Conservation (phyloP, 64 coral and sea anemone genomes). For the Exaiptasia diaphana region DNA sequence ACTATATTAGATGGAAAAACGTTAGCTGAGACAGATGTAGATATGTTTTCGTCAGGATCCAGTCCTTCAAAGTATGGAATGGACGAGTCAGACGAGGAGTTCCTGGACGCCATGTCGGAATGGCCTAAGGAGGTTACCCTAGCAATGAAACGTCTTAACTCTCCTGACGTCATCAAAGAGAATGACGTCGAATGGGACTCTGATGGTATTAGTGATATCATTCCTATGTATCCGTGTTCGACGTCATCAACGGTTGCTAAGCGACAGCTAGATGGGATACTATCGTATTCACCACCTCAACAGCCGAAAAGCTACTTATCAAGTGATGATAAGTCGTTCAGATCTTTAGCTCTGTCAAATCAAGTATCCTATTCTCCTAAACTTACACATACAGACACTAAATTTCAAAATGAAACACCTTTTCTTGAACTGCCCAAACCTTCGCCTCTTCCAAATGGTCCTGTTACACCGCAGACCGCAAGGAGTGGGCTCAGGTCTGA, state of each 20-base stretch:
- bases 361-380: not conserved
- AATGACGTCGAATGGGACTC: not conserved
- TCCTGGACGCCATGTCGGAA: constrained; percentile 22
- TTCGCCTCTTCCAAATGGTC: not conserved
- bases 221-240: constrained; percentile 7
- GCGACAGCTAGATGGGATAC: constrained; percentile 3
- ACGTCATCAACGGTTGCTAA: constrained; percentile 3
- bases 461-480: not conserved
- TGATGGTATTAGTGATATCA: not conserved
- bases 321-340: not conserved
- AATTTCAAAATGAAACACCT: not conserved
- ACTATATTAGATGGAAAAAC: not conserved
- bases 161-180: not conserved
- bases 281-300: not conserved
- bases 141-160: not conserved
- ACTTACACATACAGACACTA: not conserved
- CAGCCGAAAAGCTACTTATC: not conserved
- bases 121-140: constrained; percentile 6
- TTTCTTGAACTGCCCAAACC: not conserved
- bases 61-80: constrained; percentile 18
- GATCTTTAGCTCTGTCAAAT: no score
- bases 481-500: not conserved
- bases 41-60: constrained; percentile 5
- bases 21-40: not conserved
- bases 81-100: constrained; percentile 21